phyloP scores from a whole-genome alignment of 2,797 vertebrate species.

The Etheostoma nigrum region DNA sequence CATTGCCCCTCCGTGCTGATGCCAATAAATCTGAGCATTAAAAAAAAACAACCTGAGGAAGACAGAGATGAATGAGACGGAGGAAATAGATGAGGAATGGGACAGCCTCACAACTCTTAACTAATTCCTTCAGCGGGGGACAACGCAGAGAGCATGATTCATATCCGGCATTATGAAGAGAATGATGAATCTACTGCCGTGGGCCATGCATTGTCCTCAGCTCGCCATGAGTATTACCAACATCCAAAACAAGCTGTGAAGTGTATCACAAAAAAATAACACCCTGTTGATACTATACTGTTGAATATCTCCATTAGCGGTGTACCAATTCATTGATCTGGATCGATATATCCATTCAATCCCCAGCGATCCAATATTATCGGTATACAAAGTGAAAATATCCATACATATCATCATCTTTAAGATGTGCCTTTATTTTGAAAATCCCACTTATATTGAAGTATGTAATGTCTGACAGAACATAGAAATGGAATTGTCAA shows the following conservation, averaged over 20 bases:
- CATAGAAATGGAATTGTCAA: too few species aligned
- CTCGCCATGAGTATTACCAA: conserved; percentile 34
- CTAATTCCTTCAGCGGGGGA: conserved; percentile 70
- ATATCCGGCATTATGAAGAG: conserved; percentile 69
- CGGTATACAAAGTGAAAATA: too few species aligned
- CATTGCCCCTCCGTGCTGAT: conserved; percentile 47
- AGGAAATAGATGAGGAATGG: conserved; percentile 57
- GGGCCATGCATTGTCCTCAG: conserved; percentile 58
- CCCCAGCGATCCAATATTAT: too few species aligned
- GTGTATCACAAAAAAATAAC: conserved; percentile 19
- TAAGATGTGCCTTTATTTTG: too few species aligned
- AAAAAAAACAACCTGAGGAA: conserved; percentile 51
- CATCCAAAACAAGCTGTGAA: conserved; percentile 55
- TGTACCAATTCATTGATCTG: too few species aligned
- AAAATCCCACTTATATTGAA: too few species aligned
- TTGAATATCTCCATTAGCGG: background rate
- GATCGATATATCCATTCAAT: too few species aligned
- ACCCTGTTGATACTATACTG: background rate
- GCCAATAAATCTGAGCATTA: conserved; percentile 60
- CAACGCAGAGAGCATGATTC: conserved; percentile 67
- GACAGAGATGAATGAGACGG: conserved; percentile 62
- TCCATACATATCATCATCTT: too few species aligned
- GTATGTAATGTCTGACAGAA: too few species aligned
- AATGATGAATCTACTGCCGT: conserved; percentile 72
- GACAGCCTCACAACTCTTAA: conserved; percentile 68